Evolutionary conservation across 2,888 invertebrate species (phyloP).

Genomic region (Lochmaea crataegi): DNA sequence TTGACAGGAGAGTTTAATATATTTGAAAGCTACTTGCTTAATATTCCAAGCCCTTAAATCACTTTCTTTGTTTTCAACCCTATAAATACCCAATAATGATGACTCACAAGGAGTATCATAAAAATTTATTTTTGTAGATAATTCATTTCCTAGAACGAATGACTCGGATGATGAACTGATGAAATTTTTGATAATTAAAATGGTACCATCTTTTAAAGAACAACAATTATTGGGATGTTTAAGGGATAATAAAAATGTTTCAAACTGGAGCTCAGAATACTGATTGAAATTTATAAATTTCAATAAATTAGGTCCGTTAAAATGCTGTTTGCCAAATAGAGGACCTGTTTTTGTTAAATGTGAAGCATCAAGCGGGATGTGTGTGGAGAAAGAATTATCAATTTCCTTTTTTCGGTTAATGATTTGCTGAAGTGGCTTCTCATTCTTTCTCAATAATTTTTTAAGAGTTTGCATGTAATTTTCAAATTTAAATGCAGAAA

Average conservation of each 20-base stretch:
- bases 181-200: conserved; percentile 30
- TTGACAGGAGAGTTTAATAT: conserved; percentile 3
- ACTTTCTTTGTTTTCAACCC: conserved; percentile 8
- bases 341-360: not conserved
- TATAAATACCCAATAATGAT: conserved; percentile 28
- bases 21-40: conserved; percentile 17
- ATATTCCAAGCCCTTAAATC: conserved; percentile 13
- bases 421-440: conserved; percentile 24
- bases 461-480: not conserved
- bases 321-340: conserved; percentile 15
- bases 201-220: conserved; percentile 23
- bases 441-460: conserved; percentile 19
- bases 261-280: conserved; percentile 20
- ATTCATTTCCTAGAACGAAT: conserved; percentile 25
- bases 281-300: conserved; percentile 18
- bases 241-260: conserved; percentile 24
- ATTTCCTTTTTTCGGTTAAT: conserved; percentile 13
- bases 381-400: conserved; percentile 3
- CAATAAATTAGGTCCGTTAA: conserved; percentile 19
- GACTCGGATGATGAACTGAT: conserved; percentile 16
- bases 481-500: not conserved
- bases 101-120: conserved; percentile 29
- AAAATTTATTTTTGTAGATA: conserved; percentile 21
- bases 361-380: not conserved
- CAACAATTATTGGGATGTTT: conserved; percentile 30